These are phyloP conservation scores for Lerista edwardsae DNA, from an alignment of 2,797 vertebrate species.

Conservation along the genomic window DNA sequence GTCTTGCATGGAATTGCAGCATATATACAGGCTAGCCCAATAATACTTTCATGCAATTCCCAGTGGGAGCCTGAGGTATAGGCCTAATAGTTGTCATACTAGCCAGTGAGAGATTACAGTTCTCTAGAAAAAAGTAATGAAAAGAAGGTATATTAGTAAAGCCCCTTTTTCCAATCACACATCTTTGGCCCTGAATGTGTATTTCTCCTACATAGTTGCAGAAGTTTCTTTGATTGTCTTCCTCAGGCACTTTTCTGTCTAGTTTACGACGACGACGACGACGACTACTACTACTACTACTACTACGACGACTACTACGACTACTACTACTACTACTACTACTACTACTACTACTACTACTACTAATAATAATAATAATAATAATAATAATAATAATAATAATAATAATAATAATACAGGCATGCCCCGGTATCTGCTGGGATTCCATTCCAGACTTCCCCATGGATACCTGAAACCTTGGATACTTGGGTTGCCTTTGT, in stretches of 20 bases:
- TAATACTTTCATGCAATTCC: background rate
- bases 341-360: too few species aligned
- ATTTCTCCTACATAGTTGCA: fast-evolving
- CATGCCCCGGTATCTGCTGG: too few species aligned
- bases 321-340: too few species aligned
- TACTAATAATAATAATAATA: too few species aligned
- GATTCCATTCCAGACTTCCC: too few species aligned
- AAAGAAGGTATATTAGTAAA: background rate
- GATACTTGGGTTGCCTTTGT: too few species aligned
- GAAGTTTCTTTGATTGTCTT: background rate
- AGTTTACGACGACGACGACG: too few species aligned
- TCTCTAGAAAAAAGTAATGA: background rate
- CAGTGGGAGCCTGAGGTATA: background rate
- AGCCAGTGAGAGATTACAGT: background rate
- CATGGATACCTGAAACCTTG: too few species aligned
- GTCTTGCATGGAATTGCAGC: background rate
- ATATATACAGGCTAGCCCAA: background rate
- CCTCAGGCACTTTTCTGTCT: background rate
- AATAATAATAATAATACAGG: too few species aligned
- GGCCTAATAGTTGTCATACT: background rate
- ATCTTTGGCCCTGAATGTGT: background rate
- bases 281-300: too few species aligned
- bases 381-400: too few species aligned
- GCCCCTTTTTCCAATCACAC: background rate
- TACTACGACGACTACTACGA: too few species aligned